Evolutionary conservation across 2,888 invertebrate genomes (phyloP), one percentile per base, ranked within the genome.

Genomic region (Pyrrhopygopsis socrates): DNA sequence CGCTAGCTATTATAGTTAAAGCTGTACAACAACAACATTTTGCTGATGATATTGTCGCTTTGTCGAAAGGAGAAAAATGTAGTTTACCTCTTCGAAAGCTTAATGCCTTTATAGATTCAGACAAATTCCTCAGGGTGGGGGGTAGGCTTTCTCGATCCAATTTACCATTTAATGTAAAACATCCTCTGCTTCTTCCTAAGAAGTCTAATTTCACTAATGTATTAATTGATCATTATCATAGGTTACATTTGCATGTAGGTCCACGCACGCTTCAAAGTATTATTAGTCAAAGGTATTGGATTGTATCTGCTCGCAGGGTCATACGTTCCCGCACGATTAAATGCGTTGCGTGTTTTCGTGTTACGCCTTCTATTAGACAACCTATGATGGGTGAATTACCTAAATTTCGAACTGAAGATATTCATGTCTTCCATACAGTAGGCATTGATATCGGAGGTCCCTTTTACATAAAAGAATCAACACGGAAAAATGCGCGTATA

Each of bases 51-150:
- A 58, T 58, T 58, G 50, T 58, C 18, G 24, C 58, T 11, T 58
- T 58, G 24, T 22, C 58, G 11, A 58, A 58, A 24, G 24, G 24
- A 5, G 58, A 58, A 18, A 22, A 58, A 22, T 24, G 24, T 58
- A 58, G 24, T 24, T 24, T 58, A 24, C 11, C 58, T 18, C 11
- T 58, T 24, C 58, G 58, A 58, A 58, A 58, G 24, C 58, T 58
- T 8, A 58, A 58, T 24, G 24, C 58, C 2, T 58, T 58, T 24
- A 22, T 58, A 8, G 58, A 58, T 58, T 24, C 58, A 58, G 24
- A 24, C 58, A 58, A 58, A 8, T 65, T 93, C 27, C 83, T 95
- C 45, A 87, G 94, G 80, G 95, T 95, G 41, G 95, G 95, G 50
- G 94, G 83, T 77, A 67, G 77, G 11, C 20, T 83, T 9, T 65